phyloP scores from a whole-genome alignment of 2,113 vertebrate species.

The Leuciscus idus region DNA sequence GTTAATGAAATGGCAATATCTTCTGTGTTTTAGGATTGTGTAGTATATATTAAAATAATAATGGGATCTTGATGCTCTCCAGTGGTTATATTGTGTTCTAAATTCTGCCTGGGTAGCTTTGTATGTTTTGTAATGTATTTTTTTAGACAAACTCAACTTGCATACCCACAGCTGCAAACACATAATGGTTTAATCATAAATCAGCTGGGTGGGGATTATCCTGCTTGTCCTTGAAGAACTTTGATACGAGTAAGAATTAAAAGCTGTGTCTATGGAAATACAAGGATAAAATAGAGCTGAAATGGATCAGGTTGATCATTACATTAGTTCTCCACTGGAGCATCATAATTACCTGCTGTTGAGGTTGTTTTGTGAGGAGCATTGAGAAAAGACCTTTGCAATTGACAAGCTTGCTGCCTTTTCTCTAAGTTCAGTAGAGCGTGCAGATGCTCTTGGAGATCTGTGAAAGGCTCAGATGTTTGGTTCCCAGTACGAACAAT shows the following conservation, averaged over 20 bases:
- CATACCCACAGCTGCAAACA: constrained; percentile 41
- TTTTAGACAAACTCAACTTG: constrained; percentile 47
- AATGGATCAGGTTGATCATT: constrained; percentile 39
- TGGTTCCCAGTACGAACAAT: not conserved
- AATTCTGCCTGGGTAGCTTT: not conserved
- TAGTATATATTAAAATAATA: not conserved
- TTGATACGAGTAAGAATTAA: constrained; percentile 41
- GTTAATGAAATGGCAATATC: not conserved
- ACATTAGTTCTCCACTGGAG: constrained; percentile 29
- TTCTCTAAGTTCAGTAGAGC: constrained; percentile 8
- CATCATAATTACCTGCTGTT: constrained; percentile 30
- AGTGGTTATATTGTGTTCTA: not conserved
- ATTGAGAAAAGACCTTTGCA: constrained; percentile 16
- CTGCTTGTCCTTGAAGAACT: constrained; percentile 40
- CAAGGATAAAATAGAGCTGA: constrained; percentile 1
- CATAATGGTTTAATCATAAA: constrained; percentile 49
- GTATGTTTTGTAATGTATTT: too few species aligned
- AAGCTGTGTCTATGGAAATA: not conserved
- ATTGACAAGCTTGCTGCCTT: not conserved
- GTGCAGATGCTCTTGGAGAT: constrained; percentile 13
- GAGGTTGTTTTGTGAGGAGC: constrained; percentile 17
- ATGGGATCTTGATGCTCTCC: not conserved
- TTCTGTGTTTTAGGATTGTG: not conserved
- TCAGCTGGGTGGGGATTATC: constrained; percentile 39
- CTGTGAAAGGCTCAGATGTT: constrained; percentile 14